These are phyloP conservation scores for Coregonus sp. DNA, from an alignment of 2,797 vertebrate genomes.

Conservation along the genomic window DNA sequence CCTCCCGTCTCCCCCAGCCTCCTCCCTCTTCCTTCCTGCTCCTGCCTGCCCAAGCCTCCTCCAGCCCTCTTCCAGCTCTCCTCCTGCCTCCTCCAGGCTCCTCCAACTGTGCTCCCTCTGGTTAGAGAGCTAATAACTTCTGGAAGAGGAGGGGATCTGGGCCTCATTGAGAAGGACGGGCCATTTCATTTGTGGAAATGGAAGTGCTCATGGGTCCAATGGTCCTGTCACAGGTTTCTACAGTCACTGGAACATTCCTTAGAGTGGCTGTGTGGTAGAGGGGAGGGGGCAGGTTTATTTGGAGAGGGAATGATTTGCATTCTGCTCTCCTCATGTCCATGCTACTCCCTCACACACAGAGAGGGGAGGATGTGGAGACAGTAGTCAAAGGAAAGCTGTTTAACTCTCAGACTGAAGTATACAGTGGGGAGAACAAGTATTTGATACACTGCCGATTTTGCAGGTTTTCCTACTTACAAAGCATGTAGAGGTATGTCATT, in stretches of 20 bases:
- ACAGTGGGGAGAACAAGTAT: background rate
- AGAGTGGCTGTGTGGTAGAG: slow-evolving; percentile 26
- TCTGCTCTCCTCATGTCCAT: slow-evolving; percentile 18
- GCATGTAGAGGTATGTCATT: no score
- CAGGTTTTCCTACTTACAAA: no score
- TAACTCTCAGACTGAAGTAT: background rate
- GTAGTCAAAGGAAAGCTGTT: background rate
- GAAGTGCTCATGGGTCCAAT: slow-evolving; percentile 46
- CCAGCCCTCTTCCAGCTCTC: no score
- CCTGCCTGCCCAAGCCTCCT: background rate
- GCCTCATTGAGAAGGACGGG: slow-evolving; percentile 19
- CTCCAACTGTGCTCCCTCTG: slow-evolving; percentile 35
- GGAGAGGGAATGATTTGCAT: slow-evolving; percentile 35
- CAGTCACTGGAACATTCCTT: slow-evolving; percentile 5
- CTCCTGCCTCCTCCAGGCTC: background rate
- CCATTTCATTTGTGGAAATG: slow-evolving; percentile 38
- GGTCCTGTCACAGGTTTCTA: slow-evolving; percentile 45
- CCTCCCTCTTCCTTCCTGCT: slow-evolving; percentile 22
- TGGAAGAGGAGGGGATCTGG: slow-evolving; percentile 41
- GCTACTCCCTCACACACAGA: slow-evolving; percentile 2
- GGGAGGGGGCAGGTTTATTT: slow-evolving; percentile 40
- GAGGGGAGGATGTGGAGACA: slow-evolving; percentile 2
- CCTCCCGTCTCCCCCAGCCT: background rate
- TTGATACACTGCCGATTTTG: no score
- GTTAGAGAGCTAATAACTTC: slow-evolving; percentile 63